Conservation (phyloP, 1,140 invertebrate genomes). For the Cotesia typhae region DNA sequence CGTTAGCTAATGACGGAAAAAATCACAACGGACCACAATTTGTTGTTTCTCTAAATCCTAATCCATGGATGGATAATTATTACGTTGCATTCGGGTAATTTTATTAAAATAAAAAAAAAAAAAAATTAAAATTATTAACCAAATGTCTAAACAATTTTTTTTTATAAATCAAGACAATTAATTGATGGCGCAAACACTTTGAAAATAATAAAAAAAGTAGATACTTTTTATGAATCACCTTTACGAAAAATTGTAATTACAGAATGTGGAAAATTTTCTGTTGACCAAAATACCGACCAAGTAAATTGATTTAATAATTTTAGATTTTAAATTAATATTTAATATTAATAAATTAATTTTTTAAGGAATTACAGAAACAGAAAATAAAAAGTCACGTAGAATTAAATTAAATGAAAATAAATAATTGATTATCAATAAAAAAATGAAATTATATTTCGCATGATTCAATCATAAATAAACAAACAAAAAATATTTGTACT, state of each 20-base stretch:
- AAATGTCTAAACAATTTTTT: no score
- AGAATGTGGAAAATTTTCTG: slow-evolving; percentile 51
- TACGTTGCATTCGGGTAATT: slow-evolving; percentile 81
- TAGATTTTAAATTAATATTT: no score
- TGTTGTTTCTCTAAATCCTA: slow-evolving; percentile 78
- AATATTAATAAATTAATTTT: no score
- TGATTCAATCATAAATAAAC: not conserved
- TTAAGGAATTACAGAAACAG: no score
- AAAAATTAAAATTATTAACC: slow-evolving; percentile 17
- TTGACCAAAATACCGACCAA: slow-evolving; percentile 23
- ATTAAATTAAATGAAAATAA: no score
- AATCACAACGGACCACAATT: slow-evolving; percentile 82
- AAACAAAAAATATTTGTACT: slow-evolving; percentile 17
- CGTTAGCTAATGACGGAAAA: slow-evolving; percentile 75
- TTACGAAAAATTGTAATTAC: slow-evolving; percentile 58
- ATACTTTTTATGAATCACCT: slow-evolving; percentile 66
- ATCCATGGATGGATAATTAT: slow-evolving; percentile 77
- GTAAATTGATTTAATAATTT: slow-evolving; percentile 7
- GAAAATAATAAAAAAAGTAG: slow-evolving; percentile 61
- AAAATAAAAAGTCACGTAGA: no score
- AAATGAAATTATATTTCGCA: no score
- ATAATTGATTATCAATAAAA: no score
- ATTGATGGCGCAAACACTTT: slow-evolving; percentile 67
- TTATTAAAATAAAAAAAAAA: slow-evolving; percentile 11
- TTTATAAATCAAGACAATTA: slow-evolving; percentile 54